Evolutionary conservation across 2,888 invertebrate genomes (phyloP).

Genomic region (Eurytoma adleriae): DNA sequence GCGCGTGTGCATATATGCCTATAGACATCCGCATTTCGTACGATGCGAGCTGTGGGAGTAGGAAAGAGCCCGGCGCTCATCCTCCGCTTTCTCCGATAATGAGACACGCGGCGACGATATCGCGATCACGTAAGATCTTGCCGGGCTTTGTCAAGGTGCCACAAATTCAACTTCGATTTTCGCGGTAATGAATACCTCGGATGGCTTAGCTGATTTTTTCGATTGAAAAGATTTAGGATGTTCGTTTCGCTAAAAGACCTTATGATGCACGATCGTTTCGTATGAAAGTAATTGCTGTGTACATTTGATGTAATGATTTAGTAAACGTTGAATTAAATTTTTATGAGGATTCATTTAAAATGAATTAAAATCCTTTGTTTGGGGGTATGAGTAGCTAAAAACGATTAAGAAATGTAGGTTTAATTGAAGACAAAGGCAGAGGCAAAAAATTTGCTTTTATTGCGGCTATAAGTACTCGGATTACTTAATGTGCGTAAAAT

Average conservation of each 20-base stretch:
- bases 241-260: no score
- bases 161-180: background rate
- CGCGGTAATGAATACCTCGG: background rate
- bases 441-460: no score
- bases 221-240: background rate
- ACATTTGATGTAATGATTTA: no score
- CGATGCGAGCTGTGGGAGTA: conserved; percentile 11
- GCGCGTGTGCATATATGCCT: background rate
- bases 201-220: background rate
- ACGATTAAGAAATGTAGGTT: no score
- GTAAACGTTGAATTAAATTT: no score
- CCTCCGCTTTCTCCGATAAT: conserved; percentile 12
- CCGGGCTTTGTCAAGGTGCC: conserved; percentile 21
- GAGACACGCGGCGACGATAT: background rate
- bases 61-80: conserved; percentile 1
- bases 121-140: background rate
- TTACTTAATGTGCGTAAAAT: conserved; percentile 7
- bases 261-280: background rate
- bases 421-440: no score
- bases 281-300: background rate
- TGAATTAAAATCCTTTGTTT: no score
- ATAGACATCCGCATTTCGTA: conserved; percentile 35
- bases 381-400: no score
- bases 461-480: background rate
- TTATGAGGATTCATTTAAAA: no score